Percentiles rank a stretch among this genome's conserved stretches.
Conservation (phyloP, 2,797 vertebrate genomes). For the Otolemur crassicaudatus region DNA sequence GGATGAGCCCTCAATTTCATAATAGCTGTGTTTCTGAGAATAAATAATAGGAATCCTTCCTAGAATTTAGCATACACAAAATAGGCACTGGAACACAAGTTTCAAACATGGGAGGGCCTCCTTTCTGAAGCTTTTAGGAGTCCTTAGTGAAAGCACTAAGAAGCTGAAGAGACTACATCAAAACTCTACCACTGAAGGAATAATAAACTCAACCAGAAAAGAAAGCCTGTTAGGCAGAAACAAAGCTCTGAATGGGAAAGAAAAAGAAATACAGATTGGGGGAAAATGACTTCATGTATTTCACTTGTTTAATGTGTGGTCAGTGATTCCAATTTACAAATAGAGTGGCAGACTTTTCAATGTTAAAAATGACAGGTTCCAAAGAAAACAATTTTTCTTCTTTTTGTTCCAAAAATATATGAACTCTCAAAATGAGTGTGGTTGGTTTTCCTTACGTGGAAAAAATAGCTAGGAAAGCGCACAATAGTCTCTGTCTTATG, state of each 20-base stretch:
- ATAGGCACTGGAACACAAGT: neutral
- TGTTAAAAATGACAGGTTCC: constrained; percentile 26
- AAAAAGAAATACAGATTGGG: constrained; percentile 13
- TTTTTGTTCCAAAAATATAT: neutral
- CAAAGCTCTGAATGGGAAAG: neutral
- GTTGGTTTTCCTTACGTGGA: neutral
- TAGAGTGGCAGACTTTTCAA: constrained; percentile 2
- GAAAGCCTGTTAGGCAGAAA: neutral
- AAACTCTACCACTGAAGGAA: neutral
- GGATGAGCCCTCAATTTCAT: constrained; percentile 4
- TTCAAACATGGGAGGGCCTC: neutral
- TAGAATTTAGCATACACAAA: neutral
- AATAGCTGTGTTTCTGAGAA: neutral
- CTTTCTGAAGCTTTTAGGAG: neutral
- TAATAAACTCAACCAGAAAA: neutral
- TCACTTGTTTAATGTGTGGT: constrained; percentile 41
- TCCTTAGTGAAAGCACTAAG: neutral
- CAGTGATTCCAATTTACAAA: neutral
- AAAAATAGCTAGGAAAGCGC: constrained; percentile 10
- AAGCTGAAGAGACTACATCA: neutral
- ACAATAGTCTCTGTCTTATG: neutral
- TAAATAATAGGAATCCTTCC: neutral
- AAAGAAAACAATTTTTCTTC: constrained; percentile 7
- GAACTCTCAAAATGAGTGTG: constrained; percentile 7
- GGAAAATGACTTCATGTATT: neutral